These are phyloP conservation scores for Anas acuta DNA, from an alignment of 2,797 vertebrate species.

Conservation along the genomic window DNA sequence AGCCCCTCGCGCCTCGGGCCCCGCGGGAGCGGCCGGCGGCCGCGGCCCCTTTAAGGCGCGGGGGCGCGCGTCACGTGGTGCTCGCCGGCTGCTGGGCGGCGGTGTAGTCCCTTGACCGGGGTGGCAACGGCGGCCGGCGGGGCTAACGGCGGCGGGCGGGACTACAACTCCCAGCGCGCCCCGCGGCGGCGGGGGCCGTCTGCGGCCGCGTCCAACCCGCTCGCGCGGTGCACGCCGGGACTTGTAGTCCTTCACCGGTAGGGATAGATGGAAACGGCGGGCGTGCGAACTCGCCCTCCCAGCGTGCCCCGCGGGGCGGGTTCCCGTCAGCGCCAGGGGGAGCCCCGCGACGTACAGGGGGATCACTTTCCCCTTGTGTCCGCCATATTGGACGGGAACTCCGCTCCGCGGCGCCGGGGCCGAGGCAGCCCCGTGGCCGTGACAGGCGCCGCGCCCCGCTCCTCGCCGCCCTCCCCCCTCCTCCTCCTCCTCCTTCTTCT, in stretches of 20 bases:
- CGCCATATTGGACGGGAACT: conserved; percentile 98
- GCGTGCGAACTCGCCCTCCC: conserved; percentile 15
- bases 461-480: background rate
- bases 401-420: conserved; percentile 85
- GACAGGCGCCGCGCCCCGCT: conserved; percentile 40
- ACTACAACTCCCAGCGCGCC: conserved; percentile 58
- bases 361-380: conserved; percentile 87
- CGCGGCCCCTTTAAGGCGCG: conserved; percentile 37
- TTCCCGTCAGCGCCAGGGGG: conserved; percentile 66
- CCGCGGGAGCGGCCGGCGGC: accelerated
- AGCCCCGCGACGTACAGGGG: conserved; percentile 83
- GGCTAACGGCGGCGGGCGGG: accelerated
- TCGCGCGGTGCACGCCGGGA: conserved; percentile 14
- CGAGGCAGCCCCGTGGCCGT: conserved; percentile 70
- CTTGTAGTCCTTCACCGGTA: background rate
- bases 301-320: background rate
- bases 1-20: accelerated
- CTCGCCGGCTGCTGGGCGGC: background rate
- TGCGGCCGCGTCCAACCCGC: background rate
- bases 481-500: background rate
- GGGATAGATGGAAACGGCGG: too few relatives aligned
- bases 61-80: background rate
- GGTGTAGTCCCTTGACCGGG: conserved; percentile 30
- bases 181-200: background rate
- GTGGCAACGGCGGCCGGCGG: background rate